These are phyloP conservation scores for Lepidotrigona ventralis DNA, from an alignment of 1,140 invertebrate genomes.

Conservation along the genomic window DNA sequence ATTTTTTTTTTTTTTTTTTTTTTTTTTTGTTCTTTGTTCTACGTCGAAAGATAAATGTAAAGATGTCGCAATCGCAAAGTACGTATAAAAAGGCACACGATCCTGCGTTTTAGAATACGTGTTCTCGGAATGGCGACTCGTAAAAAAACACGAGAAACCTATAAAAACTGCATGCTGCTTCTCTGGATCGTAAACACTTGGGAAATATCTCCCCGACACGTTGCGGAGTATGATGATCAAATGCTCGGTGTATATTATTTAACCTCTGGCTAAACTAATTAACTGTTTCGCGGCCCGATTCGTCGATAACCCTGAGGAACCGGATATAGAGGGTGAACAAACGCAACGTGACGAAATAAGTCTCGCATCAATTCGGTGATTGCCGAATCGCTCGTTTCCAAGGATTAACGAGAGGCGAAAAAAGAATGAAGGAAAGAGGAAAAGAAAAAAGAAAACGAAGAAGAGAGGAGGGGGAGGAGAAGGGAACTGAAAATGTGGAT, in stretches of 20 bases:
- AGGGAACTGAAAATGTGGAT: neutral
- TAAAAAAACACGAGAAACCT: neutral
- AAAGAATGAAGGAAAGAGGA: neutral
- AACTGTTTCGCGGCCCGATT: neutral
- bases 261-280: neutral
- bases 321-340: neutral
- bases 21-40: no score
- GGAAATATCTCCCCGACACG: no score
- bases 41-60: neutral
- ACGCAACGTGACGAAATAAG: no score
- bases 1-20: neutral
- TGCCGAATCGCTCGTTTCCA: neutral
- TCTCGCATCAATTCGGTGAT: no score
- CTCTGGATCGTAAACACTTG: neutral
- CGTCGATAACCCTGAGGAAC: neutral
- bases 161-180: neutral
- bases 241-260: neutral
- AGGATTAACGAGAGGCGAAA: neutral
- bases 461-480: no score
- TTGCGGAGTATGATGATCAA: neutral
- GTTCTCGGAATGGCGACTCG: neutral
- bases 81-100: no score
- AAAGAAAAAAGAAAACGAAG: accelerated
- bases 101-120: neutral
- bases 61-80: neutral